Evolutionary conservation across 2,888 invertebrate species (phyloP).

Genomic region (Desoria tigrina): DNA sequence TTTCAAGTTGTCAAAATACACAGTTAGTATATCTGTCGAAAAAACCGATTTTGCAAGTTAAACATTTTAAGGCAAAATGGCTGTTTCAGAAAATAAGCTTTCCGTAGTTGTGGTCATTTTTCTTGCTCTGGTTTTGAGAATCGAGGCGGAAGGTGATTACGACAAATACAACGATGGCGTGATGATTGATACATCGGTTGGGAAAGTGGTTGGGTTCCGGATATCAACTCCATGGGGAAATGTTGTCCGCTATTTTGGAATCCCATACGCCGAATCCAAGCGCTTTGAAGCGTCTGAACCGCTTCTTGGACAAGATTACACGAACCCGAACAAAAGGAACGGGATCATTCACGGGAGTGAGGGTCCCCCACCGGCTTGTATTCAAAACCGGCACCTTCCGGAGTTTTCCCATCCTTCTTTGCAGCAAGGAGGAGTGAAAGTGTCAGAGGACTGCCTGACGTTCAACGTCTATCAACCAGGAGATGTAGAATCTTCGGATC

Average conservation of each 20-base stretch:
- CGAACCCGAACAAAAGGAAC: not conserved
- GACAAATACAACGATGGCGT: not conserved
- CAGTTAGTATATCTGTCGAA: too few relatives aligned
- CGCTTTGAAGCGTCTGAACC: constrained; percentile 22
- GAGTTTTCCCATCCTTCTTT: constrained; percentile 29
- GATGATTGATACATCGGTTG: constrained; percentile 18
- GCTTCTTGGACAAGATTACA: not conserved
- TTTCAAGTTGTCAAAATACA: too few relatives aligned
- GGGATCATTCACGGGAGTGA: not conserved
- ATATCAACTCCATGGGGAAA: constrained; percentile 10
- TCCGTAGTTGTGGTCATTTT: not conserved
- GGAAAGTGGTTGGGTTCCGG: constrained; percentile 19
- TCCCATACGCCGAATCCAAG: constrained; percentile 53
- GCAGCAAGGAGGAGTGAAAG: constrained; percentile 26
- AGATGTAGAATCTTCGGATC: not conserved
- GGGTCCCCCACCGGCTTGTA: constrained; percentile 44
- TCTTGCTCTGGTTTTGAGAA: too few relatives aligned
- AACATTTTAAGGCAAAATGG: not conserved
- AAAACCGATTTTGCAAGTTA: too few relatives aligned
- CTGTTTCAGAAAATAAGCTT: too few relatives aligned
- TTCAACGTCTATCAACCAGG: constrained; percentile 54
- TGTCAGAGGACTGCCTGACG: constrained; percentile 55
- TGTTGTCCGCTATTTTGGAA: constrained; percentile 50
- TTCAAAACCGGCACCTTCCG: constrained; percentile 51
- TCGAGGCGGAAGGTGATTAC: not conserved